Conservation (phyloP, 2,113 vertebrate genomes). For the Ifrita kowaldi region DNA sequence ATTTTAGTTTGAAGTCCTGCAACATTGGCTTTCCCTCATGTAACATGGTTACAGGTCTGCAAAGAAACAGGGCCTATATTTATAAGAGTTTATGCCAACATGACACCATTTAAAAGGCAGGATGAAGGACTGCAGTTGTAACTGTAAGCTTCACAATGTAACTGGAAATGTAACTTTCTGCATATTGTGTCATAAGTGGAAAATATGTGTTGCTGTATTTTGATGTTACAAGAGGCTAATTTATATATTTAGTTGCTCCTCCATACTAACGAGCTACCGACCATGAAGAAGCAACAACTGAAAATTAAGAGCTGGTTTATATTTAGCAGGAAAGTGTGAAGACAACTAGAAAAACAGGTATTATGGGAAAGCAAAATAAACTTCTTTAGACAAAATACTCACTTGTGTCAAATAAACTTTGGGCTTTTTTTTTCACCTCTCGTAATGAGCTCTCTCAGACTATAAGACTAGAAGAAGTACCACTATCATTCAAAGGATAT, state of each 20-base stretch:
- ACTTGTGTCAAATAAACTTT: neutral
- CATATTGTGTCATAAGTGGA: neutral
- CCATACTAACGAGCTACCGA: neutral
- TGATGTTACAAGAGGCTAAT: neutral
- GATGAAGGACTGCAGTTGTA: neutral
- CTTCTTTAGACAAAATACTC: neutral
- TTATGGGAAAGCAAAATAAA: neutral
- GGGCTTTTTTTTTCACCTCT: too few species aligned
- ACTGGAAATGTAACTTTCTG: neutral
- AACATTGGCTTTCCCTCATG: neutral
- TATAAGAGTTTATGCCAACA: neutral
- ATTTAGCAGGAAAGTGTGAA: neutral
- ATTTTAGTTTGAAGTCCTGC: neutral
- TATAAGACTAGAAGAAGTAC: neutral
- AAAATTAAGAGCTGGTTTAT: neutral
- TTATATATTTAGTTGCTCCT: neutral
- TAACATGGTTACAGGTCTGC: neutral
- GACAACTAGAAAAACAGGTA: neutral
- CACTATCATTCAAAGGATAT: slow-evolving; percentile 85
- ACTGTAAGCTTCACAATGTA: neutral
- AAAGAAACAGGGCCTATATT: neutral
- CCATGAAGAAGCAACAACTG: neutral
- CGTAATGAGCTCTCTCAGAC: neutral
- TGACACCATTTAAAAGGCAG: neutral
- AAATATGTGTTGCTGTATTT: neutral